Base-by-base conservation (phyloP, 2,113 vertebrate genomes). In the Vanacampus margaritifer region DNA sequence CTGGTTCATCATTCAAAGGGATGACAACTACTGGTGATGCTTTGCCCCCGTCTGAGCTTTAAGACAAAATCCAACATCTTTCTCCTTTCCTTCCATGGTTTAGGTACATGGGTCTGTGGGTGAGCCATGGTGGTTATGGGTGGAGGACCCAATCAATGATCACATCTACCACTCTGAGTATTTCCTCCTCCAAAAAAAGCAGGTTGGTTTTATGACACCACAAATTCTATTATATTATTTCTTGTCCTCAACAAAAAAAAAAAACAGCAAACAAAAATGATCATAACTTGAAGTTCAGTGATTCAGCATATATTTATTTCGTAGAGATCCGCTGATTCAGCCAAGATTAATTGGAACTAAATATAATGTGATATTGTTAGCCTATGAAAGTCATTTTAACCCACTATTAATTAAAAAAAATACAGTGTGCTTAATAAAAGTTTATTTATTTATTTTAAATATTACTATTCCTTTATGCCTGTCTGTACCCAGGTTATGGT, bases 81-180 rank as follows among this genome's bases (percentile, higher is more conserved):
- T 41, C 10, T 11, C 41, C 2, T 50, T n/a, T 57, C 9, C 36
- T 37, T 71, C 35, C 5, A 0, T 64, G n/a, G 19, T 56, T 28
- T 86, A 99, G 97, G 95, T 95, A 8, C 97, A 99, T 12, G 97
- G 97, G 26, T 95, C 93, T 43, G 95, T 96, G 61, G 95, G 94
- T 43, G 97, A 99, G 80, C 97, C 97, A 0, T 99, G 97, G 97
- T 99, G 97, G 97, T 91, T 99, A 76, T 99, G 97, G 97, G 97
- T 98, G 65, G 97, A 99, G 88, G 97, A 99, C 77, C 95, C 97
- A 69, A 88, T 94, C 80, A 99, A 97, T 87, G 95, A 99, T 79
- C 97, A 99, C 84, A 99, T 99, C 90, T 99, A 99, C 83, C 97
- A 98, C 88, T 98, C 96, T 0, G 97, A 99, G 77, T 95, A 97